Evolutionary conservation across 1,140 invertebrate species (phyloP), one percentile per base, ranked within the genome.

Genomic region (Augochlora pura): DNA sequence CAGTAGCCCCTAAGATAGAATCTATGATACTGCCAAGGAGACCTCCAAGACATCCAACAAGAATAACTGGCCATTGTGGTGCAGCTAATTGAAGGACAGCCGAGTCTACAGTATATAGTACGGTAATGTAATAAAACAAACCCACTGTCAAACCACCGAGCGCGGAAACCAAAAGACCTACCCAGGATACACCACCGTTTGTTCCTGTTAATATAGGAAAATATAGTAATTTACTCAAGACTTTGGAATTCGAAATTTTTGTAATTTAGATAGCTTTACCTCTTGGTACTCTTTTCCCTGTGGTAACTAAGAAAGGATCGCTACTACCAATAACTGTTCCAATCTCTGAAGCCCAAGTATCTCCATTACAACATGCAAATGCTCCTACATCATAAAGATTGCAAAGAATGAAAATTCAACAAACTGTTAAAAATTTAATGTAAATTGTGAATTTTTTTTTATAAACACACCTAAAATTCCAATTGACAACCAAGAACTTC

Each of bases 321-420:
- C 93, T 91, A 27, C 87, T 92, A 21, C 95, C 94, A 12, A 97
- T 88, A 0, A 97, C 97, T 52, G 96, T 94, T 46, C 97, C 98
- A 57, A 98, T 91, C 92, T 98, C 98, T 27, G 97, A 98, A 60
- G 97, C 97, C 96, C 97, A 98, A 1, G 98, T 98, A 88, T 99
- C 98, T 9, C 97, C 98, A 91, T 96, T 97, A 86, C 96, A 96
- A 87, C 97, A 97, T 8, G 97, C 95, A 84, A 98, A 94, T 5
- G 96, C 94, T 86, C 96, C 96, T 95, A 82, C 92, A 91, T 73
- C 72, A 54, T 59, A 68, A 73, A 76, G 23, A 67, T 6, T 18
- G 64, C 72, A 67, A 71, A 23, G 39, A 38, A 73, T 68, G 67
- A 6, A 62, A 18, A 42, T 42, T 10, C 39, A 42, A 7, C 12